Conservation (phyloP, 2,797 vertebrate species). For the Manis pentadactyla region DNA sequence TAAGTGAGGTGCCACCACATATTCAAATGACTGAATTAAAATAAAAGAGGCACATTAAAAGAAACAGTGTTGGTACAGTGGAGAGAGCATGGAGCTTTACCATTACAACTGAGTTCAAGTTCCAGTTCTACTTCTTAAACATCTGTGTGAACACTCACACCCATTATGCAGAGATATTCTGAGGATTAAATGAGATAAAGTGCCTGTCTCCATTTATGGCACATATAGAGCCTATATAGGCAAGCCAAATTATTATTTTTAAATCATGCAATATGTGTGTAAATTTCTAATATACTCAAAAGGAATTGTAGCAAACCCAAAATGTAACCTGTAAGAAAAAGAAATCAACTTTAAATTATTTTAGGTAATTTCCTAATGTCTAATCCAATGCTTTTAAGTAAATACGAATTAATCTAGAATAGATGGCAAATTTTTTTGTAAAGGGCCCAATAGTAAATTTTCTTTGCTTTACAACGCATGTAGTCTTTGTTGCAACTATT, state of each 20-base stretch:
- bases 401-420: background rate
- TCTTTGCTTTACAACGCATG: background rate
- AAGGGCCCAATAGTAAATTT: background rate
- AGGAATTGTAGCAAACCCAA: background rate
- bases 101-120: background rate
- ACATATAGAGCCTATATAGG: background rate
- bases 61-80: background rate
- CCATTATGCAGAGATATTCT: background rate
- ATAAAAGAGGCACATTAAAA: background rate
- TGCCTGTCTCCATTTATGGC: background rate
- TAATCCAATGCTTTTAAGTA: background rate
- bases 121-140: background rate
- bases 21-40: constrained; percentile 27
- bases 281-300: background rate
- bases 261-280: background rate
- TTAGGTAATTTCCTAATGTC: background rate
- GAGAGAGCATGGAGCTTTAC: background rate
- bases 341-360: background rate
- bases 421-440: background rate
- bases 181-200: background rate
- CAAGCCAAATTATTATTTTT: background rate
- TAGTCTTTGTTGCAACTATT: background rate
- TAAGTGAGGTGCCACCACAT: background rate
- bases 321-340: background rate
- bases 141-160: background rate